These are phyloP conservation scores for Brachyalestes nurse DNA, from an alignment of 2,797 vertebrate genomes.

Conservation along the genomic window DNA sequence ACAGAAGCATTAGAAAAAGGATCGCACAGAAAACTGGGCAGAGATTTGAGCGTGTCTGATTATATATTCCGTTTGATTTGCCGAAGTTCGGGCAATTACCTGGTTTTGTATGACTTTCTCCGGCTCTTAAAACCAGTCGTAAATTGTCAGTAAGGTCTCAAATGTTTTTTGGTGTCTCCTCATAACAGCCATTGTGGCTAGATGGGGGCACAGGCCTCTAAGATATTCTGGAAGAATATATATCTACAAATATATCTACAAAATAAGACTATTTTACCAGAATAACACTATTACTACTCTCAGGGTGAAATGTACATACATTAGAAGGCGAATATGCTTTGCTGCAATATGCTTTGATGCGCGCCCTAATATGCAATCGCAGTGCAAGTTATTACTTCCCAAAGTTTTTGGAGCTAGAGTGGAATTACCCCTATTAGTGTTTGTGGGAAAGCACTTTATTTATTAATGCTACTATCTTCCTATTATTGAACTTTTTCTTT, in stretches of 20 bases:
- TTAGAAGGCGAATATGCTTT: not conserved
- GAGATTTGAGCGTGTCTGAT: not conserved
- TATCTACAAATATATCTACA: not conserved
- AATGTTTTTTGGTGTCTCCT: not conserved
- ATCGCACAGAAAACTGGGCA: not conserved
- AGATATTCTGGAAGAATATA: not conserved
- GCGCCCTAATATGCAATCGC: not conserved
- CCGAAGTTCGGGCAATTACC: too few species aligned
- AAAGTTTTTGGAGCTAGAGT: not conserved
- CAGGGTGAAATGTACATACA: not conserved
- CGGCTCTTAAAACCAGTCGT: not conserved
- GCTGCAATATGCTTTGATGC: not conserved
- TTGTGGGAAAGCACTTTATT: not conserved
- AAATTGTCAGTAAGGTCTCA: not conserved
- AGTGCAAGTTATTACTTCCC: not conserved
- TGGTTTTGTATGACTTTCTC: not conserved
- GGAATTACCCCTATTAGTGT: not conserved
- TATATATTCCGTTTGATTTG: not conserved
- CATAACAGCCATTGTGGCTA: not conserved
- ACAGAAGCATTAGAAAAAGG: not conserved
- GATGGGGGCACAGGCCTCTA: not conserved
- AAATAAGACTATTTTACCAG: not conserved
- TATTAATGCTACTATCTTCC: not conserved
- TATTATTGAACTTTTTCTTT: not conserved
- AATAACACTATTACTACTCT: not conserved